Evolutionary conservation across 1,140 invertebrate genomes (phyloP), one percentile per base, ranked within the genome.

Genomic region (Lysiphlebus fabarum): DNA sequence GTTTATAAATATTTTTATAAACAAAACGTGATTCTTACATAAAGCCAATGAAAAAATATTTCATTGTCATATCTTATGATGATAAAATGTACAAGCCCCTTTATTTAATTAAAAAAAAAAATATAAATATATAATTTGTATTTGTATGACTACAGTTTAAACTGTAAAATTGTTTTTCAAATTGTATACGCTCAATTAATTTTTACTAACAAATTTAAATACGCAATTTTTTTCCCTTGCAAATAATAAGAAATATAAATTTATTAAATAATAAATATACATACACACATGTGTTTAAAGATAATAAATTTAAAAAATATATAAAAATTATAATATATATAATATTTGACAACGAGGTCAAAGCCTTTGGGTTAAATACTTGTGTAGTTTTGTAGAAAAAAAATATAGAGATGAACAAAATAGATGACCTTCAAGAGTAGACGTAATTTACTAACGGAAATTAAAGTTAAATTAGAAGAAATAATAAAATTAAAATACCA

Each of bases 171-270:
- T 40, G 38, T 34, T 7, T 53, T 44, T 17, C 42, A 41, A 44
- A 67, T 69, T 65, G 56, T 65, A 49, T 50, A 47, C 58, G 67
- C 61, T 65, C 65, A 63, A 64, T 70, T 69, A 64, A 70, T 43
- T 53, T n/a, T 44, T 53, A 37, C 42, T 62, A 61, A 68, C 58
- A 62, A 64, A 70, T 64, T 66, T 65, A 26, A 50, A 17, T 33
- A 55, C 45, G 45, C 34, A 60, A 60, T 60, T 55, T 55, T 55
- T 47, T 34, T 36, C 11, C 44, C 50, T 59, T n/a, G n/a, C 34
- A 51, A 59, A 34, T 33, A 59, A 50, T 40, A 26, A 53, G 7
- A 40, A 42, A n/a, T n/a, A 34, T 26, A 26, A 26, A 26, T 26
- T n/a, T 34, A 51, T 11, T 51, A 7, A 36, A 34, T 49, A 33